Base-by-base conservation (phyloP, 2,888 invertebrate genomes). In the Sarcophaga rosellei region DNA sequence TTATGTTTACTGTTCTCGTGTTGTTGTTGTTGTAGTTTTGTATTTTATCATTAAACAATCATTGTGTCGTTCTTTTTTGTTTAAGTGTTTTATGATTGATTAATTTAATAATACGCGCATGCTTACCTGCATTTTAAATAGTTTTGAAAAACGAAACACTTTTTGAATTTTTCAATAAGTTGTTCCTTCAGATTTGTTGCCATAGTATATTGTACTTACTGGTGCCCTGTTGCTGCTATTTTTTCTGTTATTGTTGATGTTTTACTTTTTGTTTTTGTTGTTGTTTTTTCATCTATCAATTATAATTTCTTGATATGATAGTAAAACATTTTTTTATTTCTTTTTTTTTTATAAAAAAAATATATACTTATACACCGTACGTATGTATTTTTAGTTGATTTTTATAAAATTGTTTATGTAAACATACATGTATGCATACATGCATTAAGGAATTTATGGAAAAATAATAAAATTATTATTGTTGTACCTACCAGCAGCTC, bases 21-120 rank as follows among this genome's bases (percentile, higher is more conserved):
- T 25, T 61, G 17, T 61, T 35, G 59, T 15, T 69, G 69, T 65
- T 69, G 81, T 76, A 78, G 25, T 20, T 66, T 66, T 77, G 65
- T 76, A 72, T 82, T 73, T 84, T 76, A 83, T 83, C 83, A 81
- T 73, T 78, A 74, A 81, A 82, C 61, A 85, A 82, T 85, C 78
- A 68, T 72, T 75, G 78, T 77, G 79, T 86, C 82, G 15, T 17
- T 53, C 53, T 53, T 68, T 82, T 79, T 80, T 35, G 35, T 35
- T 35, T 35, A 35, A 79, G 70, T 83, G 83, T 83, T 86, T 83
- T 86, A 86, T 83, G 86, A 86, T 83, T 86, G 86, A 86, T 86
- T 86, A 83, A 83, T 86, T 80, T 86, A 83, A 86, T 86, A 86
- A 86, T 83, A 63, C 73, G 80, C 83, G 63, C 86, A 86, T 81